These are phyloP conservation scores for Mionectes olivaceus DNA, from an alignment of 2,797 vertebrate species.

Conservation along the genomic window DNA sequence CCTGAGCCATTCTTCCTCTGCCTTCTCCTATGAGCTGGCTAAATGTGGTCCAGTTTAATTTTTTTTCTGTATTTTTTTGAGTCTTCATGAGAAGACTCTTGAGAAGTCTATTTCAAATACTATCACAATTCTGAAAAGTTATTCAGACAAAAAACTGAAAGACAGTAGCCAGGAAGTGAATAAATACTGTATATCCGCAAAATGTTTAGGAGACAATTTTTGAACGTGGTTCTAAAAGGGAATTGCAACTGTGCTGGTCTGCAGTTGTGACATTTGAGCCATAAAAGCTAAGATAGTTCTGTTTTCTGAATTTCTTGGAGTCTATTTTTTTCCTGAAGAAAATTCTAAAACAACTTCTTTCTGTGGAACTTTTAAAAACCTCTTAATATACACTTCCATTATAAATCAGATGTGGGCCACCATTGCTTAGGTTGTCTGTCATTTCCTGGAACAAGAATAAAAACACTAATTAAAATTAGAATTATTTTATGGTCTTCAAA, in stretches of 20 bases:
- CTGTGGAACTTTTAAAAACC: slow-evolving; percentile 54
- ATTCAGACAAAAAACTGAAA: slow-evolving; percentile 21
- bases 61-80: not conserved
- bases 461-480: slow-evolving; percentile 50
- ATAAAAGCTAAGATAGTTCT: slow-evolving; percentile 56
- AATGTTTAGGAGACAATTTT: slow-evolving; percentile 60
- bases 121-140: slow-evolving; percentile 57
- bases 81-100: slow-evolving; percentile 47
- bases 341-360: slow-evolving; percentile 54
- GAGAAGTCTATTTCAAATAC: slow-evolving; percentile 48
- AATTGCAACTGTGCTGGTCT: slow-evolving; percentile 51
- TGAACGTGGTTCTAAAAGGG: slow-evolving; percentile 39
- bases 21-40: not conserved
- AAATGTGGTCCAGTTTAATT: not conserved
- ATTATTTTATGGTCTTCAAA: slow-evolving; percentile 1
- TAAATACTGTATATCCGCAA: slow-evolving; percentile 55
- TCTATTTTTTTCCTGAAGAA: slow-evolving; percentile 43
- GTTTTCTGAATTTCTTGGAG: slow-evolving; percentile 46
- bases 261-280: slow-evolving; percentile 27
- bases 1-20: slow-evolving; percentile 47
- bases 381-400: slow-evolving; percentile 85
- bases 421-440: slow-evolving; percentile 92
- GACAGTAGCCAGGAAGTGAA: slow-evolving; percentile 32
- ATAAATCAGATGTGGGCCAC: slow-evolving; percentile 92
- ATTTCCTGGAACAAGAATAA: slow-evolving; percentile 87